These are phyloP conservation scores for Phataginus tricuspis DNA, from an alignment of 2,797 vertebrate species.

Conservation along the genomic window DNA sequence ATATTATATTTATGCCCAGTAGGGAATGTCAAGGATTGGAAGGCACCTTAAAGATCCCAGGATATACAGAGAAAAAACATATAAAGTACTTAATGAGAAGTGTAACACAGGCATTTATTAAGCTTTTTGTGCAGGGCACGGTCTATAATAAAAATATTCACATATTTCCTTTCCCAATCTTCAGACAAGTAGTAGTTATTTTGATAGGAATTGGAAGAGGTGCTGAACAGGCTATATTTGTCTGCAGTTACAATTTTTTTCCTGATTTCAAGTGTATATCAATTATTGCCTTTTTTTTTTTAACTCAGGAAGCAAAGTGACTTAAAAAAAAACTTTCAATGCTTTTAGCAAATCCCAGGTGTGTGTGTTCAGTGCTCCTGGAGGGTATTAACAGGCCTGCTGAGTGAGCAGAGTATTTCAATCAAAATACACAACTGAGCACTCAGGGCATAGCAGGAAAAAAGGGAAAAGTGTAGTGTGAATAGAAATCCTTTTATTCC, in stretches of 20 bases:
- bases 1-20: background rate
- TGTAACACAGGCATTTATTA: background rate
- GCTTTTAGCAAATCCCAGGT: conserved; percentile 51
- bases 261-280: conserved; percentile 38
- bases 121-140: background rate
- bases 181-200: conserved; percentile 7
- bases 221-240: background rate
- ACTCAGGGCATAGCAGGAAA: background rate
- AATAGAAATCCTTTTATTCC: conserved; percentile 43
- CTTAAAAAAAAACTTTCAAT: background rate
- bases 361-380: conserved; percentile 11
- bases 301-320: conserved; percentile 42
- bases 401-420: conserved; percentile 57
- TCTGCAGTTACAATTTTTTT: background rate
- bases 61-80: background rate
- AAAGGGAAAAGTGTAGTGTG: background rate
- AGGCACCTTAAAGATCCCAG: background rate
- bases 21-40: conserved; percentile 1
- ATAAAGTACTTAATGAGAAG: background rate
- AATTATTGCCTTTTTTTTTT: conserved; percentile 31
- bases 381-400: conserved; percentile 26
- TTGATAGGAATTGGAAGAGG: conserved; percentile 19
- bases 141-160: conserved; percentile 38
- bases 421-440: conserved; percentile 48
- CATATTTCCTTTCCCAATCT: background rate